Base-by-base conservation (phyloP, 2,113 vertebrate genomes). In the Hipposideros armiger region DNA sequence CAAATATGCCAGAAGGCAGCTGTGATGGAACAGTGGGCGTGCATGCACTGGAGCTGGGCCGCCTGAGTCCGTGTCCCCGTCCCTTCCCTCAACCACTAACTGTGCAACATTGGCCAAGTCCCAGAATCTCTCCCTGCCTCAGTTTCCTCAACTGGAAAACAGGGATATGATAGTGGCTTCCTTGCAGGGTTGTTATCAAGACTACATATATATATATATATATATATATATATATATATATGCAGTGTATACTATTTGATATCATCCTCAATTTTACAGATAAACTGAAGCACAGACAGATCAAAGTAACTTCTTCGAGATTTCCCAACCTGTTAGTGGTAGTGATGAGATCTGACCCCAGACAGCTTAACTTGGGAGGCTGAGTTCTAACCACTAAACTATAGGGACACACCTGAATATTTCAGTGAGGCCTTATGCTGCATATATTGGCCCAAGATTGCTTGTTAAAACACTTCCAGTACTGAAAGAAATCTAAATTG, bases 121-220 rank as follows among this genome's bases (percentile, higher is more conserved):
- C 52, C 42, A 50, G 36, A 20, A 94, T 62, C 47, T 66, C 28
- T 3, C 28, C 24, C 36, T 84, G 52, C 11, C 81, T 82, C 20
- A 1, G 42, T 95, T 95, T 87, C 24, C 58, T 54, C 11, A 19
- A 0, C 3, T 50, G 52, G 91, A 54, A 80, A 87, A 24, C 3
- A 17, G 24, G 19, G 54, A 28, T 13, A 13, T 24, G 26, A 42
- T 42, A 22, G 16, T 28, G n/a, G 9, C 52, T 90, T 83, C 9
- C 7, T 72, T 17, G 5, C 11, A 58, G 47, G 16, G 50, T 22
- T 62, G 17, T 58, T 42, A 11, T 3, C 11, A 87, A 87, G 45
- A 14, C 62, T 47, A 24, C 4, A 17, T 1, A 2, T 78, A 36
- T 45, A 7, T 40, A n/a, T 26, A 24, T 4, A 17, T 1, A 2